phyloP scores from a whole-genome alignment of 2,113 vertebrate genomes.

The Paradisaea rubra region DNA sequence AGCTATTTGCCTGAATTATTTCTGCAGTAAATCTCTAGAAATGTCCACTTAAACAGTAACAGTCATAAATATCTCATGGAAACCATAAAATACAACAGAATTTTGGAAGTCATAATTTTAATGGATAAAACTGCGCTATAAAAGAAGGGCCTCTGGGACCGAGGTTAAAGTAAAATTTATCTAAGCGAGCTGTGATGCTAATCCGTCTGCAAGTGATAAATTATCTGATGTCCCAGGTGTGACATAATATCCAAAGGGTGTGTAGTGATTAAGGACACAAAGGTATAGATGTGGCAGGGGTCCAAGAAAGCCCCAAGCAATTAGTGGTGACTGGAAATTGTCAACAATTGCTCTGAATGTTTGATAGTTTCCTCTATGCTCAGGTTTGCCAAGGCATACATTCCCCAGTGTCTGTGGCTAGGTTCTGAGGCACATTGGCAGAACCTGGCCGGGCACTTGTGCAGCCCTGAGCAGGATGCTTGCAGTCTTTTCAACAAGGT shows the following conservation, averaged over 20 bases:
- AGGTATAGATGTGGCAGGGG: slow-evolving; percentile 68
- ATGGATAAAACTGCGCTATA: slow-evolving; percentile 76
- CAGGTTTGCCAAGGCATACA: slow-evolving; percentile 33
- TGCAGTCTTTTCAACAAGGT: background rate
- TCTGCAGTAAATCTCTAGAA: slow-evolving; percentile 74
- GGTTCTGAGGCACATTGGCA: background rate
- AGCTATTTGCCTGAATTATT: slow-evolving; percentile 67
- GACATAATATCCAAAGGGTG: slow-evolving; percentile 68
- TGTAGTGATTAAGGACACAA: slow-evolving; percentile 67
- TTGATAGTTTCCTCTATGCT: slow-evolving; percentile 59
- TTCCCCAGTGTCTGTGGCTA: background rate
- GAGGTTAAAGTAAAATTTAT: slow-evolving; percentile 69
- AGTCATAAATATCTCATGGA: slow-evolving; percentile 73
- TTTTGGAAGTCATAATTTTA: slow-evolving; percentile 82
- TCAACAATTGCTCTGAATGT: slow-evolving; percentile 62
- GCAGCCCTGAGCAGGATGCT: background rate
- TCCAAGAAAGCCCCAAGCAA: slow-evolving; percentile 66
- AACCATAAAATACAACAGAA: slow-evolving; percentile 76
- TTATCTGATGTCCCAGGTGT: slow-evolving; percentile 71
- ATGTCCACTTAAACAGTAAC: slow-evolving; percentile 71
- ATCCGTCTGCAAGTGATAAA: slow-evolving; percentile 75
- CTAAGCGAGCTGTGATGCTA: slow-evolving; percentile 64
- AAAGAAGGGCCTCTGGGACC: slow-evolving; percentile 71
- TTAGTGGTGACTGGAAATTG: slow-evolving; percentile 73
- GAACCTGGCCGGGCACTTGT: background rate